These are phyloP conservation scores for Terebella lapidaria DNA, from an alignment of 2,888 invertebrate species.

Conservation along the genomic window DNA sequence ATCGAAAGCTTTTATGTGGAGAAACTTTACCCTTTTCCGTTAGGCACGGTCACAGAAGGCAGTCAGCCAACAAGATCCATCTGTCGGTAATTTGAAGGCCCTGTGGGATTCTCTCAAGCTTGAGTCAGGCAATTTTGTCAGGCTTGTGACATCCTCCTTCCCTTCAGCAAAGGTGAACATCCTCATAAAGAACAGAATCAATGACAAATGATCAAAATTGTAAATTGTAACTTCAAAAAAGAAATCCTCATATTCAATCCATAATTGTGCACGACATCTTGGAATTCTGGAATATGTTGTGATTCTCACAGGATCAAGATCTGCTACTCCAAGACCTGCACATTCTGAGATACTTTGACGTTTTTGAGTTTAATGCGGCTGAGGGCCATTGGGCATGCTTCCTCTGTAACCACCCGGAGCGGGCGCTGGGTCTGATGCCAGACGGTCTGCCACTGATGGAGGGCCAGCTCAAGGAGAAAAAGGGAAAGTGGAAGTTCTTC, in stretches of 20 bases:
- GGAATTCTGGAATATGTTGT: not conserved
- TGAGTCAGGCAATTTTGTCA: slow-evolving; percentile 66
- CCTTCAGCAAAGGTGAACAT: slow-evolving; percentile 72
- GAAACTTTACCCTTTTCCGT: no score
- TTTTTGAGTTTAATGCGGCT: slow-evolving; percentile 73
- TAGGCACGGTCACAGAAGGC: slow-evolving; percentile 51
- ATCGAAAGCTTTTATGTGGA: no score
- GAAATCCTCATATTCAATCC: not conserved
- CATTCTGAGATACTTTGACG: slow-evolving; percentile 83
- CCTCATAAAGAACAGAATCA: no score
- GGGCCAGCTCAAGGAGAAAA: slow-evolving; percentile 85
- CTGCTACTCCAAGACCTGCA: slow-evolving; percentile 78
- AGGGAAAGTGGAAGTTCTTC: slow-evolving; percentile 85
- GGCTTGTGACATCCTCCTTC: slow-evolving; percentile 89
- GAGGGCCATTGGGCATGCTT: slow-evolving; percentile 80
- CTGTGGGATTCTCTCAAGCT: slow-evolving; percentile 93
- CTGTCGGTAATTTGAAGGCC: slow-evolving; percentile 62
- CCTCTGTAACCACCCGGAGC: slow-evolving; percentile 86
- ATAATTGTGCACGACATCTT: no score
- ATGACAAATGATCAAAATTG: no score
- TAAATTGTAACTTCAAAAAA: no score
- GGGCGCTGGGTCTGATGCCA: slow-evolving; percentile 69
- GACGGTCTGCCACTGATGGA: slow-evolving; percentile 78
- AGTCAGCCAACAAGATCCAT: slow-evolving; percentile 51
- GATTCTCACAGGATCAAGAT: slow-evolving; percentile 64